Conservation (phyloP, 2,888 invertebrate species). For the Capitulum mitella region DNA sequence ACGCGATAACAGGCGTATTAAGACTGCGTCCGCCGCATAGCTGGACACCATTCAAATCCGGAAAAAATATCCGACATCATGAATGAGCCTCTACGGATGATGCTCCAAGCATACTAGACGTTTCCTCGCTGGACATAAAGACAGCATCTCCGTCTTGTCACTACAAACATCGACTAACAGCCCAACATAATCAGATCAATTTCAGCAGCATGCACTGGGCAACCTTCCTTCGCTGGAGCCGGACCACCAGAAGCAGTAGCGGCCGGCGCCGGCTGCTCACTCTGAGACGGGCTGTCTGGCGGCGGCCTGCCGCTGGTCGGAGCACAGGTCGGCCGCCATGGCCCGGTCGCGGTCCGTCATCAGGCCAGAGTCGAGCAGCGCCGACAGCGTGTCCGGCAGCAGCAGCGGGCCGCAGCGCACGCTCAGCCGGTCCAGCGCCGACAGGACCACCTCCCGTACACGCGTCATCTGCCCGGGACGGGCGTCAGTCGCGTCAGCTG, state of each 20-base stretch:
- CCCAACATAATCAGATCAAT: too few relatives aligned
- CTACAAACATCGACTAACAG: too few relatives aligned
- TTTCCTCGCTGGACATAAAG: neutral
- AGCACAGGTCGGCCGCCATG: constrained; percentile 6
- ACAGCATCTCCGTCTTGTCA: too few relatives aligned
- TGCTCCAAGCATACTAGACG: neutral
- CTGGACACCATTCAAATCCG: neutral
- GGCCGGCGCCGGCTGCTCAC: neutral
- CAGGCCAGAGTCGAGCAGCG: neutral
- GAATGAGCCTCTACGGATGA: neutral
- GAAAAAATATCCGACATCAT: neutral
- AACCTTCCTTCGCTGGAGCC: neutral
- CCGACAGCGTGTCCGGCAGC: neutral
- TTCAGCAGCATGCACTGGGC: too few relatives aligned
- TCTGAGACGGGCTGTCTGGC: neutral
- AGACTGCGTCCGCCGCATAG: neutral
- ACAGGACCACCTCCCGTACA: neutral
- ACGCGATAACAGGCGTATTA: too few relatives aligned
- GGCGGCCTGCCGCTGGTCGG: neutral
- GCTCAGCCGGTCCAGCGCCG: neutral
- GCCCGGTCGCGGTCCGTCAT: neutral
- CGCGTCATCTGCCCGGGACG: neutral
- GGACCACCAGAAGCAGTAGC: neutral
- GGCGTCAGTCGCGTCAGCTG: too few relatives aligned
- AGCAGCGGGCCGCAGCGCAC: neutral